A percentile compares a stretch with the other conserved stretches of the same genome.
Conservation (phyloP, 2,888 invertebrate genomes). For the Drosophila emarginata region DNA sequence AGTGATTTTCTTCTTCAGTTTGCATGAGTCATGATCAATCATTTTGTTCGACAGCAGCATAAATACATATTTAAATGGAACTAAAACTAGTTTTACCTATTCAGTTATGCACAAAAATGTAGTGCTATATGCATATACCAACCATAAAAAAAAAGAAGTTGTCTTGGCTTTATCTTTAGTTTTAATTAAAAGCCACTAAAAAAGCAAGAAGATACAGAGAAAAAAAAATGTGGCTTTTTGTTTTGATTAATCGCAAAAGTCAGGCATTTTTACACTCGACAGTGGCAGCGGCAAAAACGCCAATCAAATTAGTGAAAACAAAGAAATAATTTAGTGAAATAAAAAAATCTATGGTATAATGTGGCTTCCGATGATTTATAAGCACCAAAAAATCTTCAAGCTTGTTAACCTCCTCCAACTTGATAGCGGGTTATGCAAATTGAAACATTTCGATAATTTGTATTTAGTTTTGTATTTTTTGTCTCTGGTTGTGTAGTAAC, state of each 20-base stretch:
- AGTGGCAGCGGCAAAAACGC: slow-evolving; percentile 20
- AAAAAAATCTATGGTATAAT: slow-evolving; percentile 43
- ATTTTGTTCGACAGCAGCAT: not conserved
- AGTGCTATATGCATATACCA: slow-evolving; percentile 29
- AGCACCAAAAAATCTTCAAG: slow-evolving; percentile 29
- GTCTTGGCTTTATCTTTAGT: slow-evolving; percentile 51
- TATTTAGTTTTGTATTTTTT: slow-evolving; percentile 15
- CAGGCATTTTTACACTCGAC: slow-evolving; percentile 59
- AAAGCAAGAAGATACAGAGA: slow-evolving; percentile 25
- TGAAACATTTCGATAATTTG: slow-evolving; percentile 40
- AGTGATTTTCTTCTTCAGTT: not conserved
- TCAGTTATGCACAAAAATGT: slow-evolving; percentile 61
- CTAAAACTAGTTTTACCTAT: slow-evolving; percentile 10
- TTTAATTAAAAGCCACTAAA: slow-evolving; percentile 72
- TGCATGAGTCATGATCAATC: slow-evolving; percentile 1
- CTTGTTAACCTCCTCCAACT: slow-evolving; percentile 51
- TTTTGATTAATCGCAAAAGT: slow-evolving; percentile 60
- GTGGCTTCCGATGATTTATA: slow-evolving; percentile 62
- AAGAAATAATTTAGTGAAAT: slow-evolving; percentile 57
- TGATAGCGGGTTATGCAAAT: slow-evolving; percentile 63
- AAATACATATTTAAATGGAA: slow-evolving; percentile 4
- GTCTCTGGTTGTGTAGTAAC: slow-evolving; percentile 34
- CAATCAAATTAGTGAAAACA: slow-evolving; percentile 68
- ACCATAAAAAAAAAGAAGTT: slow-evolving; percentile 11
- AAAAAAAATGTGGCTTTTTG: slow-evolving; percentile 35